These are phyloP conservation scores for Danio kyathit DNA, from an alignment of 2,797 vertebrate species.

Conservation along the genomic window DNA sequence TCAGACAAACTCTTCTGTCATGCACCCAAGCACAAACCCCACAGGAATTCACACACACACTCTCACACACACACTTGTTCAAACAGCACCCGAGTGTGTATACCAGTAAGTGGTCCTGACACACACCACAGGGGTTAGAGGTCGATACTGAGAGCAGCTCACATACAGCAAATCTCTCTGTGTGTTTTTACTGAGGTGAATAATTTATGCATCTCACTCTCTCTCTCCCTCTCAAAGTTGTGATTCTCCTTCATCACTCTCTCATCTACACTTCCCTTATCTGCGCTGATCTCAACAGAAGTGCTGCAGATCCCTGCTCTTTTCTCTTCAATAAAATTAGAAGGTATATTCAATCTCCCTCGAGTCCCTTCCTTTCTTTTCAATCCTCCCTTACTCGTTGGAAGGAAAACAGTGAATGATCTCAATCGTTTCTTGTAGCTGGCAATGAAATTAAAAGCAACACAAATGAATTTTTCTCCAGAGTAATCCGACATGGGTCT, in stretches of 20 bases:
- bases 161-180: constrained; percentile 58
- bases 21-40: not conserved
- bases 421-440: not conserved
- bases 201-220: constrained; percentile 62
- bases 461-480: not conserved
- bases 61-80: constrained; percentile 27
- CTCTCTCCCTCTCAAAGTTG: constrained; percentile 20
- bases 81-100: not conserved
- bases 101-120: constrained; percentile 36
- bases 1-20: not conserved
- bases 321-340: not conserved
- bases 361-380: constrained; percentile 46
- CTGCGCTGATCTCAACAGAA: constrained; percentile 64
- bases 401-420: not conserved
- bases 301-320: constrained; percentile 58
- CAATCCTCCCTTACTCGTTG: not conserved
- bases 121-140: constrained; percentile 52
- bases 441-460: not conserved
- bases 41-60: constrained; percentile 1
- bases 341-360: no score
- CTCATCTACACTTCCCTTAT: constrained; percentile 54
- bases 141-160: constrained; percentile 62
- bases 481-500: not conserved
- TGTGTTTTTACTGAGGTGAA: constrained; percentile 60
- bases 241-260: constrained; percentile 61